phyloP scores from a whole-genome alignment of 2,797 vertebrate species.

The Darevskia nairensis region DNA sequence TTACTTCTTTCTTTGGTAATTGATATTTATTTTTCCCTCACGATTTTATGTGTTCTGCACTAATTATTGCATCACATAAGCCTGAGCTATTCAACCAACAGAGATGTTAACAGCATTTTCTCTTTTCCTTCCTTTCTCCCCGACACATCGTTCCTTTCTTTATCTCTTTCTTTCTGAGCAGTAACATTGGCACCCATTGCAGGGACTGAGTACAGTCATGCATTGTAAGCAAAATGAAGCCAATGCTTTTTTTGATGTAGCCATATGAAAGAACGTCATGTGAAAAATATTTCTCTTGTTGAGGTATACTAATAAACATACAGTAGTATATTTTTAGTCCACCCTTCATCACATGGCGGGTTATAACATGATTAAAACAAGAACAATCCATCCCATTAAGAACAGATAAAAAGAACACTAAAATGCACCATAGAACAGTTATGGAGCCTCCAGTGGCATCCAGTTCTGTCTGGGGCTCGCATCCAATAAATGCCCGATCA shows the following conservation, averaged over 20 bases:
- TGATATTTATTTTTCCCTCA: conserved; percentile 28
- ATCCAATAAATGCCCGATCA: too few relatives aligned
- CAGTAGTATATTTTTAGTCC: too few relatives aligned
- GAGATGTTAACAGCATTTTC: conserved; percentile 51
- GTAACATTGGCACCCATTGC: conserved; percentile 54
- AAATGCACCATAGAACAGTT: too few relatives aligned
- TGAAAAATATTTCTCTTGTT: conserved; percentile 53
- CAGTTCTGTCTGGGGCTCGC: too few relatives aligned
- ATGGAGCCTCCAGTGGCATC: too few relatives aligned
- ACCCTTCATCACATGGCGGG: too few relatives aligned
- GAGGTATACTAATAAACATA: background rate
- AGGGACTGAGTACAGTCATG: conserved; percentile 54
- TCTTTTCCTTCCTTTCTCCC: background rate
- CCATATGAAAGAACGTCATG: conserved; percentile 63
- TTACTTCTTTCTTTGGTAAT: conserved; percentile 28
- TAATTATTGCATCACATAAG: conserved; percentile 61
- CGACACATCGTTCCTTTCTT: conserved; percentile 26
- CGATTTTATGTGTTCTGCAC: conserved; percentile 10
- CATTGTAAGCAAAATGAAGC: conserved; percentile 48
- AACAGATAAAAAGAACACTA: too few relatives aligned
- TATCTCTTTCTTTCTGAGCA: conserved; percentile 37
- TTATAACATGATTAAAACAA: too few relatives aligned
- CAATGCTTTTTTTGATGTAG: conserved; percentile 63
- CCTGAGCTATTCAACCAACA: conserved; percentile 60
- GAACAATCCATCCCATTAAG: too few relatives aligned